A percentile compares a stretch with the other conserved stretches of the same genome.
Conservation (phyloP, 2,797 vertebrate genomes). For the Mus minutoides region DNA sequence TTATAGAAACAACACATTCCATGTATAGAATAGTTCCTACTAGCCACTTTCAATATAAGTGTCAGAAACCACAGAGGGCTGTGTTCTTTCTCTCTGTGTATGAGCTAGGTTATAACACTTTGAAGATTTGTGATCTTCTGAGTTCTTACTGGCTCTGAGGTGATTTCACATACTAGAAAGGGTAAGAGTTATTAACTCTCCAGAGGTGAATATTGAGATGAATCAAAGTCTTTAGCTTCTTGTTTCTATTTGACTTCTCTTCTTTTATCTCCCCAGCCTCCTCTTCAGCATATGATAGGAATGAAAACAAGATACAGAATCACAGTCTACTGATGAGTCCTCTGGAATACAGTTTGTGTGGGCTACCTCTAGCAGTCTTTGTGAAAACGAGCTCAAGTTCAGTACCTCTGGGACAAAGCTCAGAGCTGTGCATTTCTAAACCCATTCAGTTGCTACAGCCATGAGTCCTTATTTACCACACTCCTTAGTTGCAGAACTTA, state of each 20-base stretch:
- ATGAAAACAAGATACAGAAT: not conserved
- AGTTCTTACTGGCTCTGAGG: not conserved
- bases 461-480: fast-evolving
- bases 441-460: not conserved
- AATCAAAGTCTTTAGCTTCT: constrained; percentile 7
- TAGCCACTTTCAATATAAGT: constrained; percentile 21
- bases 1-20: constrained; percentile 37
- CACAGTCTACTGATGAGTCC: not conserved
- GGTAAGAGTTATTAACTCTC: not conserved
- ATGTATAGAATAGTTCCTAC: constrained; percentile 48
- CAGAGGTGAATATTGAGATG: not conserved
- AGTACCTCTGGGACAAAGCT: not conserved
- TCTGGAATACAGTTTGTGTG: not conserved
- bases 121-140: constrained; percentile 20
- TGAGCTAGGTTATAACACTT: not conserved
- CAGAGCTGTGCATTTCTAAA: not conserved
- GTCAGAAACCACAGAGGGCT: not conserved
- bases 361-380: not conserved
- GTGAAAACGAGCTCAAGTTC: not conserved
- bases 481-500: not conserved
- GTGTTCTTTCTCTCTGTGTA: not conserved
- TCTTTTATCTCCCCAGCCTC: fast-evolving
- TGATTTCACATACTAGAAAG: constrained; percentile 39
- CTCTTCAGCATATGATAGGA: not conserved
- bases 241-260: not conserved